phyloP scores from a whole-genome alignment of 30 jellyfish, hydroid and myxozoan species.

The Catostylus mosaicus region DNA sequence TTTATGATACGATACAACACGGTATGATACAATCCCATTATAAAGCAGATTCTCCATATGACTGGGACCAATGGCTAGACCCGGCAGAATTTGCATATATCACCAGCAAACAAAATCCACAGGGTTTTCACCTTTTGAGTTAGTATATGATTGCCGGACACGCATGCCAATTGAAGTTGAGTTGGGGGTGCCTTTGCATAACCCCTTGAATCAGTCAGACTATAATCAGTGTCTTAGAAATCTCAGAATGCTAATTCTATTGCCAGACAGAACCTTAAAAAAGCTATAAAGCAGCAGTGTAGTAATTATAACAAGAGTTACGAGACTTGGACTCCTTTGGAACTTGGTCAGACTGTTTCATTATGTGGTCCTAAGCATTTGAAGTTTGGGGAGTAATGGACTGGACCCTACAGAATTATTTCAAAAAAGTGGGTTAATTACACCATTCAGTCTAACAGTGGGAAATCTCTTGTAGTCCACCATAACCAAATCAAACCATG shows the following conservation, averaged over 20 bases:
- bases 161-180: conserved; percentile 60
- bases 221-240: conserved; percentile 50
- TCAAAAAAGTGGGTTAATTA: conserved; percentile 37
- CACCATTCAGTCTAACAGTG: conserved; percentile 21
- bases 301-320: conserved; percentile 25
- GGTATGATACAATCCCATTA: not conserved
- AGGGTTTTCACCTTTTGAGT: conserved; percentile 48
- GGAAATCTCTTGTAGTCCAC: conserved; percentile 44
- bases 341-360: conserved; percentile 61
- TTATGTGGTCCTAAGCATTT: conserved; percentile 44
- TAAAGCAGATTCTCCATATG: conserved; percentile 9
- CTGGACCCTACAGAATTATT: conserved; percentile 54
- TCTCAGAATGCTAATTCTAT: conserved; percentile 26
- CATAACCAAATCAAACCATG: conserved; percentile 58
- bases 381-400: conserved; percentile 51
- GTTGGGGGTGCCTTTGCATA: conserved; percentile 37
- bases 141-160: conserved; percentile 67
- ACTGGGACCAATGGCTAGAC: conserved; percentile 44
- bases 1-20: too few species aligned
- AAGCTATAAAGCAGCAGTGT: conserved; percentile 55
- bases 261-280: conserved; percentile 19
- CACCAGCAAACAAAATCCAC: conserved; percentile 56
- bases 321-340: conserved; percentile 37
- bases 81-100: conserved; percentile 54
- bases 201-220: conserved; percentile 54